These are phyloP conservation scores for Spodoptera picta DNA, from an alignment of 2,888 invertebrate species.

Conservation along the genomic window DNA sequence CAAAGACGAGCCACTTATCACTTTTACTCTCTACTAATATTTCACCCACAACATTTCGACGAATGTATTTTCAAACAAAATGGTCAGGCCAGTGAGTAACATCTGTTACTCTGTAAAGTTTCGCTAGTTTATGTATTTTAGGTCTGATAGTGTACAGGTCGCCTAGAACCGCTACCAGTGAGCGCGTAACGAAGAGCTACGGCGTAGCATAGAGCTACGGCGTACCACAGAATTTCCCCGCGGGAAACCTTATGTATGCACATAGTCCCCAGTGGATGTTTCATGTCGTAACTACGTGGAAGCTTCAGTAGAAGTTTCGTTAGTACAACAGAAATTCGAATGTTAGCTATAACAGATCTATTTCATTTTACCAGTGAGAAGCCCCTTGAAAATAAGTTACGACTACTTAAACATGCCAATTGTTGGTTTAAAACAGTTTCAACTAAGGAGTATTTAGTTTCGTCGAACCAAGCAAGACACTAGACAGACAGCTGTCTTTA, in stretches of 20 bases:
- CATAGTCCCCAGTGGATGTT: conserved; percentile 12
- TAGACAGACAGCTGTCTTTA: too few relatives aligned
- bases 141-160: background rate
- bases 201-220: conserved; percentile 1
- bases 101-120: conserved; percentile 26
- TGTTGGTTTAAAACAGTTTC: too few relatives aligned
- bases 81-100: conserved; percentile 1
- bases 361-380: too few relatives aligned
- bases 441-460: too few relatives aligned
- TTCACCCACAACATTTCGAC: conserved; percentile 7
- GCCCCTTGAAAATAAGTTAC: too few relatives aligned
- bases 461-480: too few relatives aligned
- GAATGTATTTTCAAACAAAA: conserved; percentile 11
- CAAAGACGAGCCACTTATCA: background rate
- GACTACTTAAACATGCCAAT: too few relatives aligned
- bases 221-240: conserved; percentile 28
- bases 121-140: conserved; percentile 25
- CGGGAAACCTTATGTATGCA: conserved; percentile 24
- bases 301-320: background rate
- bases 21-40: conserved; percentile 1
- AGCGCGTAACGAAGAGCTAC: conserved; percentile 15
- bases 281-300: too few relatives aligned
- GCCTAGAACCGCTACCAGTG: conserved; percentile 9
- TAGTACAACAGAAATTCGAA: conserved; percentile 4
- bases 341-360: background rate